Conservation (phyloP, 2,113 vertebrate genomes). For the Rhodinocichla rosea region DNA sequence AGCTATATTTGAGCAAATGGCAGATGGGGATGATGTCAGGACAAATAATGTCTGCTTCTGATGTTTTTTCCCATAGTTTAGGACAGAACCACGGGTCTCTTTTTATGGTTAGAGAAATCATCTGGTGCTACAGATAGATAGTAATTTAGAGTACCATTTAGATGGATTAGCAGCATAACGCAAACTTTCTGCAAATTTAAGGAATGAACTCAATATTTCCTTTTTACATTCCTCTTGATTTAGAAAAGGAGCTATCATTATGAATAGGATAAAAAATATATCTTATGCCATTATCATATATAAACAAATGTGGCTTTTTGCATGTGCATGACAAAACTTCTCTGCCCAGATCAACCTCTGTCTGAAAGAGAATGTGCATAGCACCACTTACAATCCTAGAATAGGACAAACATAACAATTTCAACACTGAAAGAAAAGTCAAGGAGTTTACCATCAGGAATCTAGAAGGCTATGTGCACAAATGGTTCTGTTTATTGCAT, state of each 20-base stretch:
- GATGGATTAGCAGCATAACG: not conserved
- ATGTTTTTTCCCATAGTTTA: not conserved
- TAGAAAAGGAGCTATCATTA: not conserved
- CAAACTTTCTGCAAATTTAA: not conserved
- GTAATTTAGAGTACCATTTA: not conserved
- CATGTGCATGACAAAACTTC: accelerated
- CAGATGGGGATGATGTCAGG: not conserved
- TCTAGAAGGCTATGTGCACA: not conserved
- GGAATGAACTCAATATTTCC: not conserved
- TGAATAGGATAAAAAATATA: not conserved
- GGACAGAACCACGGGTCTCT: not conserved
- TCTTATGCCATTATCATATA: not conserved
- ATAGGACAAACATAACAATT: not conserved
- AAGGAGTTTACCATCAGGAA: not conserved
- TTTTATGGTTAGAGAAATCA: not conserved
- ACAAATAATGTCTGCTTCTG: not conserved
- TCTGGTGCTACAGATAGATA: not conserved
- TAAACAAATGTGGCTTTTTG: not conserved
- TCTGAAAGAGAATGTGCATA: not conserved
- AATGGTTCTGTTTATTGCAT: not conserved
- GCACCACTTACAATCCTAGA: not conserved
- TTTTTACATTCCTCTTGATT: not conserved
- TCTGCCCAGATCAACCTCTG: not conserved
- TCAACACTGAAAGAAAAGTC: not conserved
- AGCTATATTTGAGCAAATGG: not conserved